phyloP scores from a whole-genome alignment of 2,113 vertebrate species.

The Bujurquina vittata region DNA sequence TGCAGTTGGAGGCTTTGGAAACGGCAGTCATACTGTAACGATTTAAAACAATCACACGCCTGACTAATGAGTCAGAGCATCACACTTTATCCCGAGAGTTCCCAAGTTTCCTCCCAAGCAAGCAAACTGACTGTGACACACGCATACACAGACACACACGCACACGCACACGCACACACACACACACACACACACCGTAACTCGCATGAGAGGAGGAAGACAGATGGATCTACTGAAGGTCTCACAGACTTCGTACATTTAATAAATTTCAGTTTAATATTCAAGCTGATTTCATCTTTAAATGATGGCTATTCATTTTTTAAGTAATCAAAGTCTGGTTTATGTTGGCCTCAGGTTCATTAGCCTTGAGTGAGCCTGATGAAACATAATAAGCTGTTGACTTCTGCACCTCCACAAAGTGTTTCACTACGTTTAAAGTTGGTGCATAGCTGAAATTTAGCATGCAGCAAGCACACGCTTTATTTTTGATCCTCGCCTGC shows the following conservation, averaged over 20 bases:
- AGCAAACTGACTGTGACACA: no score
- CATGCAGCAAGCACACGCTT: not conserved
- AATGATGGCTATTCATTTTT: not conserved
- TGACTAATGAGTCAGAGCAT: no score
- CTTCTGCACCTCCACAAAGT: not conserved
- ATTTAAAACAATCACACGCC: no score
- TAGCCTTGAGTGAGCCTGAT: not conserved
- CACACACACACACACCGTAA: no score
- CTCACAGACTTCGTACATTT: not conserved
- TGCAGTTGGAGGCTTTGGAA: no score
- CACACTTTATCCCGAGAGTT: no score
- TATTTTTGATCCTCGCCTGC: not conserved
- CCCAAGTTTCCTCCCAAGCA: no score
- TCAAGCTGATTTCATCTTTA: not conserved
- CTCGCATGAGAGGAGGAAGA: no score
- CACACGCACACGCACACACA: no score
- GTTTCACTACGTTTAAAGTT: not conserved
- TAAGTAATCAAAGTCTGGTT: not conserved
- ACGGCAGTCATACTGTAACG: no score
- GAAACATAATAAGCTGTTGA: not conserved
- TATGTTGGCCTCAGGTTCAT: not conserved
- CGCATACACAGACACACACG: no score
- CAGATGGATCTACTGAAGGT: no score
- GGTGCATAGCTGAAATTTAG: not conserved
- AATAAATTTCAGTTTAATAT: not conserved